Percentiles rank a stretch among this genome's conserved stretches.
Evolutionary conservation across 2,113 vertebrate species (phyloP).

Genomic region (Vidua macroura): DNA sequence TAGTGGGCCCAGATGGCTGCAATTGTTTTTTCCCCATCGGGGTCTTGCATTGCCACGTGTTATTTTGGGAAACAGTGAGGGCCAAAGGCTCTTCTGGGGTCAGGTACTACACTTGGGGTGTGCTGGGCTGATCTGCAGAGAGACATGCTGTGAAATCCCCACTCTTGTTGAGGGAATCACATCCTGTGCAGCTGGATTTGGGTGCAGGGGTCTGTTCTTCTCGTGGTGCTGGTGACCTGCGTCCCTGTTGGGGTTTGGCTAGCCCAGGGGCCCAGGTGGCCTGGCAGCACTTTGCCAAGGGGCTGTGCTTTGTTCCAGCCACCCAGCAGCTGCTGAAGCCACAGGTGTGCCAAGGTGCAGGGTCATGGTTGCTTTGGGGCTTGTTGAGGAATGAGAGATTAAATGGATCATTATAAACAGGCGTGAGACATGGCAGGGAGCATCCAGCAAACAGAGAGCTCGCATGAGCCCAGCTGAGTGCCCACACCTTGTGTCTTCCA

Average conservation of each 20-base stretch:
- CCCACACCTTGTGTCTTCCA: background rate
- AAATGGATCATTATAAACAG: background rate
- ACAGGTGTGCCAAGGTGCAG: fast-evolving
- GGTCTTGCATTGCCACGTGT: fast-evolving
- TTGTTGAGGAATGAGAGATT: background rate
- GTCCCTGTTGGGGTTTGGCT: background rate
- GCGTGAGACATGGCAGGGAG: background rate
- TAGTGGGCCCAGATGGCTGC: background rate
- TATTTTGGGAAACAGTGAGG: background rate
- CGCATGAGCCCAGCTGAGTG: fast-evolving
- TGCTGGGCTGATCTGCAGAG: background rate
- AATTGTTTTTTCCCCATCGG: background rate
- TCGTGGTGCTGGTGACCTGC: fast-evolving
- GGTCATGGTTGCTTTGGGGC: fast-evolving
- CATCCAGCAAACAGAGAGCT: background rate
- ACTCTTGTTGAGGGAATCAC: background rate
- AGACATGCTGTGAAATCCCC: fast-evolving
- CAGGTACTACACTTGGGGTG: too few relatives aligned
- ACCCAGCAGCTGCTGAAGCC: background rate
- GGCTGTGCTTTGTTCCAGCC: background rate
- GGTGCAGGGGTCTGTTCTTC: background rate
- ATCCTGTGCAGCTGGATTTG: fast-evolving
- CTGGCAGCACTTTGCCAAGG: fast-evolving
- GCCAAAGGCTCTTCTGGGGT: background rate
- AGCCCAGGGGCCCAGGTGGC: fast-evolving